These are phyloP conservation scores for Seira sanloemensis DNA, from an alignment of 2,888 invertebrate species.

Conservation along the genomic window DNA sequence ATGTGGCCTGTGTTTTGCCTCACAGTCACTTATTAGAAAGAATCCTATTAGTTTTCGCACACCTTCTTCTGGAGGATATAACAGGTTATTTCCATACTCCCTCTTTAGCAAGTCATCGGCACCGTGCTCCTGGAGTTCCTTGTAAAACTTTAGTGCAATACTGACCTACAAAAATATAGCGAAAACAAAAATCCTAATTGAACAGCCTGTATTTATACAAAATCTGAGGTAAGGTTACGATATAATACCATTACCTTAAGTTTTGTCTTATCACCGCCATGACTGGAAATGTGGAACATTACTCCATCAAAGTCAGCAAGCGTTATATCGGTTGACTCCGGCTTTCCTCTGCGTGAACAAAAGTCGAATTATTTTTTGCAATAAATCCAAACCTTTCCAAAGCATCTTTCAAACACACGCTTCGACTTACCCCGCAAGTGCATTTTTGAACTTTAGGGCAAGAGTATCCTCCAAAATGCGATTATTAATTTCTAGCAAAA, in stretches of 20 bases:
- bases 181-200: neutral
- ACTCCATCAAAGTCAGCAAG: conserved; percentile 99
- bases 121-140: conserved; percentile 98
- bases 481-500: conserved; percentile 99
- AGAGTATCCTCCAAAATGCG: conserved; percentile 98
- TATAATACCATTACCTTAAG: conserved; percentile 85
- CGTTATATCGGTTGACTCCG: conserved; percentile 94
- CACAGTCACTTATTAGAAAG: neutral
- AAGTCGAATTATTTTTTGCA: neutral
- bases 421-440: conserved; percentile 95
- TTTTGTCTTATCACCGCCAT: conserved; percentile 97
- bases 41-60: conserved; percentile 72
- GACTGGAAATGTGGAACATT: conserved; percentile 97
- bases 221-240: too few relatives aligned
- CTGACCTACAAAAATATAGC: conserved; percentile 86
- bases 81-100: conserved; percentile 88
- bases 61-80: conserved; percentile 92
- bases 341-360: conserved; percentile 86
- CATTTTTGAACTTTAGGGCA: conserved; percentile 96
- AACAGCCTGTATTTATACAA: too few relatives aligned
- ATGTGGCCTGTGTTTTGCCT: neutral
- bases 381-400: too few relatives aligned
- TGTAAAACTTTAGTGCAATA: conserved; percentile 98
- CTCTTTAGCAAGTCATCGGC: conserved; percentile 96
- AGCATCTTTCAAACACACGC: too few relatives aligned